A percentile compares a stretch with the other conserved stretches of the same genome.
Evolutionary conservation across 2,797 vertebrate species (phyloP).

Genomic region (Cyprinodon diabolis): DNA sequence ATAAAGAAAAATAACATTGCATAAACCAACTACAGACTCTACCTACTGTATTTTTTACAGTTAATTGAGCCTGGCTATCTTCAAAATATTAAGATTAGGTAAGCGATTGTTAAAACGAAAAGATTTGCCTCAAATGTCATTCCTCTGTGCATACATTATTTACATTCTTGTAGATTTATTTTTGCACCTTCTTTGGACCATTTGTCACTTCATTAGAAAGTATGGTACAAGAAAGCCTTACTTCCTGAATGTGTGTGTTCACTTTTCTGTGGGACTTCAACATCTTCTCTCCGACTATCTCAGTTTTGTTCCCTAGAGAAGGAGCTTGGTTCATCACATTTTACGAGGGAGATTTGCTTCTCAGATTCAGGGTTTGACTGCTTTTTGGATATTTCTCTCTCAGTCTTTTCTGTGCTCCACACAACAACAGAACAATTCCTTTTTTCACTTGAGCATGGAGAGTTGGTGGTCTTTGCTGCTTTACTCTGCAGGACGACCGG

Average conservation of each 20-base stretch:
- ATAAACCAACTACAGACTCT: background rate
- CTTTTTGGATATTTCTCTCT: conserved; percentile 77
- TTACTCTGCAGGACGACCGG: conserved; percentile 66
- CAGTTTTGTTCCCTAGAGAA: conserved; percentile 69
- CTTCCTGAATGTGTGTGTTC: conserved; percentile 45
- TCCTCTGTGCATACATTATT: background rate
- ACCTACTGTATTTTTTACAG: background rate
- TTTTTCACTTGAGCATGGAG: conserved; percentile 67
- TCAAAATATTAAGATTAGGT: background rate
- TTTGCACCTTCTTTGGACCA: conserved; percentile 26
- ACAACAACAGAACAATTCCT: conserved; percentile 79
- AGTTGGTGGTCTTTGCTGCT: conserved; percentile 58
- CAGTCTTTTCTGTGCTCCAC: conserved; percentile 68
- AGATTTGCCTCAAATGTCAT: background rate
- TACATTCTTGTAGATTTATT: conserved; percentile 9
- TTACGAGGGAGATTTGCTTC: conserved; percentile 52
- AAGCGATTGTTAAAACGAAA: background rate
- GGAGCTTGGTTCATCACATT: conserved; percentile 76
- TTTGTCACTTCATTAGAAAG: conserved; percentile 26
- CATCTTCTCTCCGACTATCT: conserved; percentile 16
- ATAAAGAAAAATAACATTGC: background rate
- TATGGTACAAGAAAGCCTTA: conserved; percentile 18
- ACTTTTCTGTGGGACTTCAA: conserved; percentile 43
- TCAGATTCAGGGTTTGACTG: conserved; percentile 77
- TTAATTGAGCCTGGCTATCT: background rate